Evolutionary conservation across 2,797 vertebrate species (phyloP).

Genomic region (Prionace glauca): DNA sequence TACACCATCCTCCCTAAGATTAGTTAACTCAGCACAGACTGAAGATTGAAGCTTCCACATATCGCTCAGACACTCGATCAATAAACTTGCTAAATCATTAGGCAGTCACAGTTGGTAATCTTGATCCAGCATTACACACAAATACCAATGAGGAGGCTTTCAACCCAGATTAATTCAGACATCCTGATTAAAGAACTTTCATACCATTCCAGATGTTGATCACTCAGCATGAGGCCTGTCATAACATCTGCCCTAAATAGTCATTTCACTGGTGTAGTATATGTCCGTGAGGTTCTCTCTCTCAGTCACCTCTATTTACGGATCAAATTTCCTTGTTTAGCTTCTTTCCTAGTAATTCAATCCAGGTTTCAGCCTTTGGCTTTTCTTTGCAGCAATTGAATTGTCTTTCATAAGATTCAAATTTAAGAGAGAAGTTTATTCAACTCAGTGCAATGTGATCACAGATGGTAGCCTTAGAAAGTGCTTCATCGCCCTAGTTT

Average conservation of each 20-base stretch:
- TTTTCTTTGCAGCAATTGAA: not conserved
- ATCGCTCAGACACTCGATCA: not conserved
- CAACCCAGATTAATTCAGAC: not conserved
- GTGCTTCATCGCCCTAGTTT: not conserved
- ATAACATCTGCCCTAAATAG: not conserved
- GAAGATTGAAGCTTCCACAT: not conserved
- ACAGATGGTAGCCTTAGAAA: not conserved
- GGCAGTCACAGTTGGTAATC: not conserved
- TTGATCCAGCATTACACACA: not conserved
- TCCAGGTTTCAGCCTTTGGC: conserved; percentile 2
- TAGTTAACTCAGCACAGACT: not conserved
- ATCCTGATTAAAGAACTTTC: not conserved
- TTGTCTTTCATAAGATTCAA: not conserved
- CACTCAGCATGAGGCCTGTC: not conserved
- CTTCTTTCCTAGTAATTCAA: not conserved
- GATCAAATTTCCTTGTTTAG: not conserved
- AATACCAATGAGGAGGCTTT: not conserved
- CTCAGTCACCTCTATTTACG: not conserved
- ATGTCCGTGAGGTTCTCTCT: not conserved
- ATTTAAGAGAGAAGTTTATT: not conserved
- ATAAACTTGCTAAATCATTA: not conserved
- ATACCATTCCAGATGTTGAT: not conserved
- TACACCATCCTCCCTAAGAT: not conserved
- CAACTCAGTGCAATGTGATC: not conserved
- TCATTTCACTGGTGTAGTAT: not conserved